A percentile compares a stretch with the other conserved stretches of the same genome.
phyloP scores from a whole-genome alignment of 2,797 vertebrate genomes.

The Muraenolepis orangiensis region DNA sequence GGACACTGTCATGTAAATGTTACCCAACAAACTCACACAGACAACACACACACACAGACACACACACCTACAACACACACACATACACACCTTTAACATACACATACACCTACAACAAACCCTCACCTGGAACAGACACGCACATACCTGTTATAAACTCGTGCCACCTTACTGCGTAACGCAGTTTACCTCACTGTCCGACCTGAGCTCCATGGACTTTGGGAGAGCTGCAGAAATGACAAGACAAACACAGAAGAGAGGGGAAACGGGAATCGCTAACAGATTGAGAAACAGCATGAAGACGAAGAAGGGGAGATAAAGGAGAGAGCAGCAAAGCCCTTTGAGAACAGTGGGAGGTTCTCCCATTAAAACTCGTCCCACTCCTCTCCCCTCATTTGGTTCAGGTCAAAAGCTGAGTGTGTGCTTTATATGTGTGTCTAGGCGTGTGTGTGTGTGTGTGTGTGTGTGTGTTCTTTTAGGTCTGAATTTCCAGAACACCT shows the following conservation, averaged over 20 bases:
- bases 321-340: not conserved
- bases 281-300: not conserved
- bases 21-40: not conserved
- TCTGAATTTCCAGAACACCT: not conserved
- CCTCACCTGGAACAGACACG: not conserved
- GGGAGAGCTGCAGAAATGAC: not conserved
- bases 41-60: not conserved
- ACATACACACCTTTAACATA: not conserved
- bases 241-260: not conserved
- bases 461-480: not conserved
- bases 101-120: not conserved
- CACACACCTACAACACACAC: not conserved
- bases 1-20: too few relatives aligned
- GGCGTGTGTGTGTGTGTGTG: not conserved
- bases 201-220: not conserved
- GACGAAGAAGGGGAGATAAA: not conserved
- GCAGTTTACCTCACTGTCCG: not conserved
- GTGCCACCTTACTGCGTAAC: not conserved
- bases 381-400: not conserved
- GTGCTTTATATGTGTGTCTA: not conserved
- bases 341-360: slow-evolving; percentile 16
- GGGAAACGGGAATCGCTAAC: not conserved
- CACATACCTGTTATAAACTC: not conserved
- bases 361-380: slow-evolving; percentile 3
- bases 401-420: not conserved